Base-by-base conservation (phyloP, 2,797 vertebrate species). In the Arremon brunneinucha region DNA sequence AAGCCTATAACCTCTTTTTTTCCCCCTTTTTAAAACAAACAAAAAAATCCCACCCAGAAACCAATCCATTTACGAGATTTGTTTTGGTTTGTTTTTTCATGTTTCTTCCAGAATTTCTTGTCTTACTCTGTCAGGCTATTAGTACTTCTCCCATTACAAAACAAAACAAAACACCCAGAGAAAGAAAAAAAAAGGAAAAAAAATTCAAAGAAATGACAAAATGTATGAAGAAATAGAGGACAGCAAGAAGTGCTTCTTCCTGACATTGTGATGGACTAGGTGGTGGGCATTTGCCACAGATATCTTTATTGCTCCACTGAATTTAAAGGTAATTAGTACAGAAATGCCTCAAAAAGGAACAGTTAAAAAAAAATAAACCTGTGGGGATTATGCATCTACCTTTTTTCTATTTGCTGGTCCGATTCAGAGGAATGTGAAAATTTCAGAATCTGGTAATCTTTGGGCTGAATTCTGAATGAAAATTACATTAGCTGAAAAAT, bases 1-100 rank as follows among this genome's bases (percentile, higher is more conserved):
- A 81, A 90, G 57, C 50, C 79, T 83, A 63, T 41, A 85, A 75
- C 52, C 67, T 80, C 87, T 94, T 75, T 30, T 35, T 30, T 21
- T 5, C 17, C 9, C 8, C 9, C 8, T 52, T 92, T 94, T 93
- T 60, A 91, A 95, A 96, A 86, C 53, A 94, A 92, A 77, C 52
- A 91, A 82, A 90, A 85, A 76, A 78, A 81, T 95, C 79, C 94
- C 94, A 95, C 92, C 92, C 95, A 95, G 94, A 95, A 95, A 93
- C 82, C 55, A 93, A 88, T 21, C 44, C 59, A 78, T 81, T 95
- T 89, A 69, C 23, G 69, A 81, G 55, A 69, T 72, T 81, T 91
- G 75, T 11, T 93, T 91, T 87, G 20, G 0, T 85, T 85, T 75
- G 60, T 11, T 68, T 94, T 96, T 92, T 71, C 63, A 44, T 91